phyloP scores from a whole-genome alignment of 2,113 vertebrate species.

The Nanorana parkeri region DNA sequence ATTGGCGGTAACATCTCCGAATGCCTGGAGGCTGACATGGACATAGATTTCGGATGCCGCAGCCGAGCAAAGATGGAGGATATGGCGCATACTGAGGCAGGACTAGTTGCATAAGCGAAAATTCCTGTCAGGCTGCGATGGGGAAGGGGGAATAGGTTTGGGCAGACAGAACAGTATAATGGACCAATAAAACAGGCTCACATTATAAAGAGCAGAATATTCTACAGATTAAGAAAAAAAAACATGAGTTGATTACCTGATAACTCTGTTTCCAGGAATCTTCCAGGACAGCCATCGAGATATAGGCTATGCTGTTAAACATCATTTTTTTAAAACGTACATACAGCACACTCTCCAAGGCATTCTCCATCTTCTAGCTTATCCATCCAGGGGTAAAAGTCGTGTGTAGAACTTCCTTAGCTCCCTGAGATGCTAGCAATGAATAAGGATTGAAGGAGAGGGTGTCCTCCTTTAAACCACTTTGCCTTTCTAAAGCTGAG shows the following conservation, averaged over 20 bases:
- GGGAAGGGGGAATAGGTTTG: conserved; percentile 69
- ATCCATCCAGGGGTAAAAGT: too few species aligned
- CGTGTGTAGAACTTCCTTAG: not conserved
- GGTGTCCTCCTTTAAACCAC: not conserved
- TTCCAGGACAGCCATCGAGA: too few species aligned
- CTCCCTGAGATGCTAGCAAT: not conserved
- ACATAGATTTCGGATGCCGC: conserved; percentile 85
- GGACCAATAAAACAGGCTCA: conserved; percentile 67
- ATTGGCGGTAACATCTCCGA: conserved; percentile 83
- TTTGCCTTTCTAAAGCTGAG: not conserved
- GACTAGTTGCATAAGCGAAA: conserved; percentile 82
- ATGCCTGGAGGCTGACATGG: conserved; percentile 82
- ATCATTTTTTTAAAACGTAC: not conserved
- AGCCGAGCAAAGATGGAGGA: conserved; percentile 82
- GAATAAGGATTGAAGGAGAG: not conserved
- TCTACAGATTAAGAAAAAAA: not conserved
- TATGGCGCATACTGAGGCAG: conserved; percentile 79
- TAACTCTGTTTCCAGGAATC: too few species aligned
- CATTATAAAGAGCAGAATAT: conserved; percentile 61
- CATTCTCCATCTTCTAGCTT: too few species aligned
- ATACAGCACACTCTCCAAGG: not conserved
- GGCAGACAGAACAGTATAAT: conserved; percentile 78
- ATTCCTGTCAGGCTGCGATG: conserved; percentile 84
- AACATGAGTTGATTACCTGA: too few species aligned
- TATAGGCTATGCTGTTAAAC: not conserved